Conservation (phyloP, 2,888 invertebrate species). For the Archaeoteleia sp. region DNA sequence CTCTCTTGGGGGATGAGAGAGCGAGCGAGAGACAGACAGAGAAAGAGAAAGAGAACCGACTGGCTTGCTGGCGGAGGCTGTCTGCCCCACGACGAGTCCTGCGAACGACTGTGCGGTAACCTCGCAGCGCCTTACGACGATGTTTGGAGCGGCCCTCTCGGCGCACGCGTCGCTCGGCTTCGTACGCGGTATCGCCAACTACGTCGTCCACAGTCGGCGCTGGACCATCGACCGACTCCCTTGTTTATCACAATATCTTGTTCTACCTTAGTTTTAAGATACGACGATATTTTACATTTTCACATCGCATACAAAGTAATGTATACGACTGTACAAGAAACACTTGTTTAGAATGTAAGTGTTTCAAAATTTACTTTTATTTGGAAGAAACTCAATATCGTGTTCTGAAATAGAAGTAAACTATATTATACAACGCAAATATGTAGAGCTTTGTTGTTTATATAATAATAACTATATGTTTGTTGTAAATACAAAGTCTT, state of each 20-base stretch:
- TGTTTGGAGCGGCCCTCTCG: constrained; percentile 50
- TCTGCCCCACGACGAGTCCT: constrained; percentile 57
- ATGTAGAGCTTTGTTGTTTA: too few relatives aligned
- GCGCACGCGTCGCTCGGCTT: constrained; percentile 66
- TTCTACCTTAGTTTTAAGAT: background rate
- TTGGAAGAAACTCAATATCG: too few relatives aligned
- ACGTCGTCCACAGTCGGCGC: constrained; percentile 65
- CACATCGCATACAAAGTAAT: too few relatives aligned
- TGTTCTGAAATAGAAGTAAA: too few relatives aligned
- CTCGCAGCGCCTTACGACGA: constrained; percentile 54
- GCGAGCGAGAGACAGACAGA: constrained; percentile 53
- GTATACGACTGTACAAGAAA: too few relatives aligned
- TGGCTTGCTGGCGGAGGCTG: constrained; percentile 37
- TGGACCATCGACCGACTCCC: constrained; percentile 65
- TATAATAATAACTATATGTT: too few relatives aligned
- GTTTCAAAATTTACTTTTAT: too few relatives aligned
- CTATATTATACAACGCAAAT: too few relatives aligned
- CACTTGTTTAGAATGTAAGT: too few relatives aligned
- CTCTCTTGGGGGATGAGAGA: constrained; percentile 30
- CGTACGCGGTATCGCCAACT: constrained; percentile 56
- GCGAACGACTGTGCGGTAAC: constrained; percentile 57
- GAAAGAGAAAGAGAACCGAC: constrained; percentile 39
- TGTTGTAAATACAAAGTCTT: too few relatives aligned
- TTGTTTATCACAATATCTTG: constrained; percentile 39
- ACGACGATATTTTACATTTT: too few relatives aligned